Evolutionary conservation across 1,140 invertebrate species (phyloP).

Genomic region (Olivierus martensii): DNA sequence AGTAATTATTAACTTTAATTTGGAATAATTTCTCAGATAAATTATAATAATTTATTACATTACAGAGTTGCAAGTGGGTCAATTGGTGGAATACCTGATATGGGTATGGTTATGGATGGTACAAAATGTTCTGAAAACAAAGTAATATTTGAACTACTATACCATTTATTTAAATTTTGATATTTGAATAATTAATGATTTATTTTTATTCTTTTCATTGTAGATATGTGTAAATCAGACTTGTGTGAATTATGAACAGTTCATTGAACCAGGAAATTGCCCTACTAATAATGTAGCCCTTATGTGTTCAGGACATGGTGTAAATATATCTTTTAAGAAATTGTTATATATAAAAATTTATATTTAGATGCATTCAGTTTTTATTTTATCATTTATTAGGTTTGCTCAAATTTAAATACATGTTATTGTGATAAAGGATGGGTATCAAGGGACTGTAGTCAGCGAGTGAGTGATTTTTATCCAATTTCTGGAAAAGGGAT

Average conservation of each 20-base stretch:
- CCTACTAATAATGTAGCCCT: constrained; percentile 70
- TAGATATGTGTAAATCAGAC: constrained; percentile 84
- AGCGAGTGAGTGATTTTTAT: constrained; percentile 30
- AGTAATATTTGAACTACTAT: constrained; percentile 29
- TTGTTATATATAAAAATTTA: not conserved
- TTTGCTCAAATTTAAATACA: constrained; percentile 82
- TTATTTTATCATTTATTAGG: constrained; percentile 36
- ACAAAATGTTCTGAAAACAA: constrained; percentile 78
- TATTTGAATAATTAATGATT: not conserved
- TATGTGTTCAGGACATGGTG: constrained; percentile 87
- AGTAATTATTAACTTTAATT: constrained; percentile 1
- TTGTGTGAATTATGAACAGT: constrained; percentile 64
- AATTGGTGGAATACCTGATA: constrained; percentile 43
- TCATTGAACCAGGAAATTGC: constrained; percentile 69
- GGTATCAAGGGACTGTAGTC: constrained; percentile 77
- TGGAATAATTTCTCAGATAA: not conserved
- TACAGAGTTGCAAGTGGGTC: constrained; percentile 48
- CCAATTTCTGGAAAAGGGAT: too few relatives aligned
- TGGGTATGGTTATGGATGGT: constrained; percentile 75
- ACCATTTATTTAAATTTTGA: not conserved
- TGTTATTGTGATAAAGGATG: constrained; percentile 84
- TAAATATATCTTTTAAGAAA: constrained; percentile 30
- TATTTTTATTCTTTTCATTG: constrained; percentile 19
- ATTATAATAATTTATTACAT: not conserved
- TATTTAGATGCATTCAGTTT: not conserved